Evolutionary conservation across 2,113 vertebrate genomes (phyloP), one percentile per base, ranked within the genome.

Genomic region (Misgurnus anguillicaudatus): DNA sequence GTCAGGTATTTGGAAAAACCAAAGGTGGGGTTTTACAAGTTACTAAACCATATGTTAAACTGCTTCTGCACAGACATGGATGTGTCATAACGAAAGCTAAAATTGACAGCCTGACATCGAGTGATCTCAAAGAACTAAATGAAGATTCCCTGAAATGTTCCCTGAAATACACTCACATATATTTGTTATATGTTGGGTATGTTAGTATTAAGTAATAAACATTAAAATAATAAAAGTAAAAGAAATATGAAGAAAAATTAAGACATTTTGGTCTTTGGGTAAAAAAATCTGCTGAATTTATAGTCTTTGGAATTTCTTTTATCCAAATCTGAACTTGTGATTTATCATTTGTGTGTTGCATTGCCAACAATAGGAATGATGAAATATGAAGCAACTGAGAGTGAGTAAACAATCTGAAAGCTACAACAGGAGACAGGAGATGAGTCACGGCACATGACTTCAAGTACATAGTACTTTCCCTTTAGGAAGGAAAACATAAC

Each of bases 71-170:
- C 5, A 51, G 9, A 38, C 47, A 55, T 1, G 31, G 31, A 14
- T 39, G 16, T 57, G 48, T 55, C 68, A 39, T 55, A 55, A 70
- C 9, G 17, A 71, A 71, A 71, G 31, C 31, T 19, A 71, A 55
- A 70, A 14, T 17, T 16, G 9, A 42, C 24, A 31, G 41, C 2
- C 9, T 42, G 4, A 42, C 41, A 42, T 51, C 47, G 14, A 69
- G 9, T 21, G 17, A 5, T n/a, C 1, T 3, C 36, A 16, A 53
- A n/a, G n/a, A n/a, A 10, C 48, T 7, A 5, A 19, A 4, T 11
- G 48, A 36, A 5, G 19, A 5, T 16, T 55, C 4, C 10, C 31
- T 10, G 14, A 13, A 31, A 17, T 36, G 5, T n/a, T 38, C 42
- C 31, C 24, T 51, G 21, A 7, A 31, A 31, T 2, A 3, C 24